Evolutionary conservation across 2,797 vertebrate species (phyloP), one percentile per base, ranked within the genome.

Genomic region (Cottoperca gobio): DNA sequence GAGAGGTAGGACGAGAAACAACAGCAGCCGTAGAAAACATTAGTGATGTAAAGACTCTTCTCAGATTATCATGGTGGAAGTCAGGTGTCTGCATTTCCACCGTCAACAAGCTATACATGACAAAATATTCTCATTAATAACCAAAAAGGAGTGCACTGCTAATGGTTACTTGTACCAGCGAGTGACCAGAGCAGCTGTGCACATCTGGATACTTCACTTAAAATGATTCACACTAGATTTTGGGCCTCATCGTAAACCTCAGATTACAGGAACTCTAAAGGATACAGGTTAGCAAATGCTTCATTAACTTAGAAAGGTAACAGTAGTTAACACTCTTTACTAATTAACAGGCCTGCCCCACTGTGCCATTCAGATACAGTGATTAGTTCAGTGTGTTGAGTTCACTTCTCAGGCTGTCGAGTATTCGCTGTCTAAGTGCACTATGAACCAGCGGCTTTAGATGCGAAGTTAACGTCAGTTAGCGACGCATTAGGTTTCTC

Each of bases 211-310:
- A 58, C 72, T 55, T 73, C 48, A 65, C 37, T 68, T 59, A 33
- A 63, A 70, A 65, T 70, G 60, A 81, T 76, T 65, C 67, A 46
- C 62, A 62, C 46, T 63, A 46, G 64, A 81, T 77, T 62, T 73
- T 23, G 58, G 40, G 84, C 79, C 50, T 85, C 78, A 40, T 84
- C 66, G 69, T 85, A 78, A 82, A 82, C 55, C 68, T 77, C 65
- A 24, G 42, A 82, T 79, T 77, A 79, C 81, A 86, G 73, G 70
- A 83, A 81, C 66, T 76, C 59, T 68, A 19, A 81, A 84, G 60
- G 78, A 68, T 73, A 73, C 70, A 73, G 62, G 67, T 68, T 75
- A 83, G 23, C 70, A 17, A 76, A 72, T 72, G 70, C 71, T 74
- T 82, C 75, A 70, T 81, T 81, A 78, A 86, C 77, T 64, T 58